Base-by-base conservation (phyloP, 2,113 vertebrate species). In the Caretta caretta region DNA sequence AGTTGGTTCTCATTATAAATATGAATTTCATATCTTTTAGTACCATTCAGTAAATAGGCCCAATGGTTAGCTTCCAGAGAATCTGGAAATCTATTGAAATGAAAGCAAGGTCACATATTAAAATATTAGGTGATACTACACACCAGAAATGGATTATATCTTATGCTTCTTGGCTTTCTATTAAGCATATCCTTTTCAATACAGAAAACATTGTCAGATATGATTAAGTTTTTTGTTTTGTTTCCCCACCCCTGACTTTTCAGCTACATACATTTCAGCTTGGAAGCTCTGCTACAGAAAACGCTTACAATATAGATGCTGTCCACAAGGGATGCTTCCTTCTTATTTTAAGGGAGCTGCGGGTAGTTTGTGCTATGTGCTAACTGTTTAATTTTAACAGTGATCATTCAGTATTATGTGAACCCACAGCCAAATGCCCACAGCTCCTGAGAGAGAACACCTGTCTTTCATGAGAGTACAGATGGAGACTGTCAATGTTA, bases 201-300 rank as follows among this genome's bases (percentile, higher is more conserved):
- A 54, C 2, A 79, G 81, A 84, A 93, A 93, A 85, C 13, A 80
- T 0, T 1, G 53, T 0, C 69, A 83, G 14, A 16, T 88, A 85
- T 83, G 94, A 96, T 96, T 84, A 94, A 25, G 6, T 53, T 3
- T 8, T 94, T 88, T 85, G 7, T 56, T 13, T 51, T 46, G n/a
- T 72, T 72, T 5, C 48, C 19, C 5, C 88, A 54, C 2, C 6
- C 16, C 4, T 3, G 10, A 65, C 22, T n/a, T 89, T 62, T 85
- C 80, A 90, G 82, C 69, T 80, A 51, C 10, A 92, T 72, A 5
- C 8, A 8, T 87, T 95, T 93, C 89, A 27, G 6, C 49, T 90
- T 86, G 49, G 59, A 86, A 89, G 38, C 31, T 90, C 54, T 80
- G 56, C 38, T 88, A 75, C 25, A 83, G 75, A 96, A 90, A 95